Evolutionary conservation across 2,888 invertebrate species (phyloP).

Genomic region (Cerceris rybyensis): DNA sequence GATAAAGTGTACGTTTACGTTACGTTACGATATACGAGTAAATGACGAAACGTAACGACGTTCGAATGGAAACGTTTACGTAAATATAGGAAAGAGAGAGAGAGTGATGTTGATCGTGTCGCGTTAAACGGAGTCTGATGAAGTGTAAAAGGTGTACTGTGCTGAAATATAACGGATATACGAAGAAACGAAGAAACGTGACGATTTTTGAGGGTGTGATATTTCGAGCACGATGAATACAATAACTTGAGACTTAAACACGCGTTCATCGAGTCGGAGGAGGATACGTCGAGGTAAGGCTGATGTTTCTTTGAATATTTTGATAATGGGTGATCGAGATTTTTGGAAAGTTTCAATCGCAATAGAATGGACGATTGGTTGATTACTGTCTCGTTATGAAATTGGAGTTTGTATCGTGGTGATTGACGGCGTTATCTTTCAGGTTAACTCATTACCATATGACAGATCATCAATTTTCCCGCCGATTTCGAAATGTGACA

Average conservation of each 20-base stretch:
- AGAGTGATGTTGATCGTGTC: slow-evolving; percentile 18
- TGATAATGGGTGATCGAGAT: not conserved
- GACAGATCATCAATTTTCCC: slow-evolving; percentile 55
- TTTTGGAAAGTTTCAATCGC: not conserved
- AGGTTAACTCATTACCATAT: slow-evolving; percentile 57
- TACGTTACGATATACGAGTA: not conserved
- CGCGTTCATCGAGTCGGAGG: not conserved
- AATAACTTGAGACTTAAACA: slow-evolving; percentile 9
- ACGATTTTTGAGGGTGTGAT: not conserved
- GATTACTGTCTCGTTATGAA: not conserved
- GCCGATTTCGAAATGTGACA: slow-evolving; percentile 48
- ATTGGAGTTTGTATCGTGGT: not conserved
- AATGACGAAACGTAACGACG: slow-evolving; percentile 9
- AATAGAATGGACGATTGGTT: not conserved
- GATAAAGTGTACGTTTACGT: not conserved
- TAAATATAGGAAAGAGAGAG: slow-evolving; percentile 16
- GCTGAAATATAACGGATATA: not conserved
- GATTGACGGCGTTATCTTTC: slow-evolving; percentile 2
- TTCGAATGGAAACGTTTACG: slow-evolving; percentile 21
- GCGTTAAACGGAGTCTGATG: slow-evolving; percentile 23
- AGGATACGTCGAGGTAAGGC: not conserved
- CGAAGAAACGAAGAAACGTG: slow-evolving; percentile 3
- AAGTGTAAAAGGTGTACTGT: slow-evolving; percentile 4
- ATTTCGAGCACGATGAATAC: slow-evolving; percentile 35
- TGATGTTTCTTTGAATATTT: not conserved